Evolutionary conservation across 1,140 invertebrate species (phyloP), one percentile per base, ranked within the genome.

Genomic region (Scaptomyza pallida): DNA sequence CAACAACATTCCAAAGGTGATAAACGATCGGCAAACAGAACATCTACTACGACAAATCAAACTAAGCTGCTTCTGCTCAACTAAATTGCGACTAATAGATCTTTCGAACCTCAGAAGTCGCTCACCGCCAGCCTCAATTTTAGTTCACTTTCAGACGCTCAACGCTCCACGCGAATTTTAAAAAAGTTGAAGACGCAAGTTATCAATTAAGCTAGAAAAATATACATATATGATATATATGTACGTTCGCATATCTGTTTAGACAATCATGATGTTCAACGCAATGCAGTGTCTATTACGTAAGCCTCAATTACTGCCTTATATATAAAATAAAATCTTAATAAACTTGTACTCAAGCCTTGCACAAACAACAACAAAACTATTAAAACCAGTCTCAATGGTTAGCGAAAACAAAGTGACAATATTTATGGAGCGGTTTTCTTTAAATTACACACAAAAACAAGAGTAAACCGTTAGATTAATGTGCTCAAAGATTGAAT

Each of bases 11-110:
- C 59, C 74, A 82, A 63, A 77, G 81, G 81, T 86, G 81, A 85
- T 72, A 86, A 86, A 71, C 54, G 78, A 77, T 76, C 56, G 74
- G 81, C 77, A 85, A 85, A 85, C 73, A 83, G 37, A 41, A 3
- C 13, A 21, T 17, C 26, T 17, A 54, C 17, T 30, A 43, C 3
- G 5, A 19, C 12, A 6, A 41, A 35, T 10, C 13, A 16, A 52
- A 56, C 40, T 43, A 51, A 62, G 41, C 41, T 54, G 30, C 59
- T 55, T 55, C 50, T 54, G 30, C 59, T 55, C 50, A 50, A 35
- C 23, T 26, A 30, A 45, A 15, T 21, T 26, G 35, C 35, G 56
- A 43, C 26, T 35, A 10, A 19, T 8, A 9, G 13, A 40, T 15
- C 21, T 37, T 48, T 8, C 10, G 44, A 48, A 55, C 19, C 72